Conservation (phyloP, 2,888 invertebrate genomes). For the Luperina testacea region DNA sequence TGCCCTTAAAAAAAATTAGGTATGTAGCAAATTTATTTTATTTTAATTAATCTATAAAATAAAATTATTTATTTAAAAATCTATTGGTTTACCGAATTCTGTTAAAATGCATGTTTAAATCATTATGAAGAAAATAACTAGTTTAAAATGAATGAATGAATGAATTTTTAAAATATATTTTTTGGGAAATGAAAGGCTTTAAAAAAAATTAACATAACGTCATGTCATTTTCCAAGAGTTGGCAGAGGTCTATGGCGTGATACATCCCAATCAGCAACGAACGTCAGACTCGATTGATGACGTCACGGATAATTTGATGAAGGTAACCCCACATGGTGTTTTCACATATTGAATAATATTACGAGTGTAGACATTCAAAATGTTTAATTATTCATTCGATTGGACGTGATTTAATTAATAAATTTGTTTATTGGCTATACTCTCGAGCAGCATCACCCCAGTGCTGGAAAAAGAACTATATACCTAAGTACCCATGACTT, state of each 20-base stretch:
- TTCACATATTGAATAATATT: conserved; percentile 4
- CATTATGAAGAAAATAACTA: too few relatives aligned
- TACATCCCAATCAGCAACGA: conserved; percentile 25
- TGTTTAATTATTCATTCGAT: neutral
- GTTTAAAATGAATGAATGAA: too few relatives aligned
- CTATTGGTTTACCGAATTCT: too few relatives aligned
- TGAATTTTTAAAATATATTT: too few relatives aligned
- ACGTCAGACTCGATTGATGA: conserved; percentile 13
- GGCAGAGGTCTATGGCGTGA: neutral
- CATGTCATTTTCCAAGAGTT: neutral
- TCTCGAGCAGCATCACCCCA: neutral
- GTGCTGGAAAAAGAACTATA: neutral
- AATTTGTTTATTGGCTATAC: neutral
- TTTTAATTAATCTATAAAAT: too few relatives aligned
- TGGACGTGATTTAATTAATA: neutral
- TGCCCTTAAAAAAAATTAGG: neutral
- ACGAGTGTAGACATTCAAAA: neutral
- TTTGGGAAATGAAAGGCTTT: too few relatives aligned
- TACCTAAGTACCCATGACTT: neutral
- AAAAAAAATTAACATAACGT: neutral
- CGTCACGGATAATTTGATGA: conserved; percentile 38
- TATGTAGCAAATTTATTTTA: too few relatives aligned
- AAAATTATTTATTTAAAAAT: too few relatives aligned
- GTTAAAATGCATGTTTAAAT: too few relatives aligned
- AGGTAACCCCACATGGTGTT: conserved; percentile 30